phyloP scores from a whole-genome alignment of 2,888 invertebrate species.

The Frankliniella fusca region DNA sequence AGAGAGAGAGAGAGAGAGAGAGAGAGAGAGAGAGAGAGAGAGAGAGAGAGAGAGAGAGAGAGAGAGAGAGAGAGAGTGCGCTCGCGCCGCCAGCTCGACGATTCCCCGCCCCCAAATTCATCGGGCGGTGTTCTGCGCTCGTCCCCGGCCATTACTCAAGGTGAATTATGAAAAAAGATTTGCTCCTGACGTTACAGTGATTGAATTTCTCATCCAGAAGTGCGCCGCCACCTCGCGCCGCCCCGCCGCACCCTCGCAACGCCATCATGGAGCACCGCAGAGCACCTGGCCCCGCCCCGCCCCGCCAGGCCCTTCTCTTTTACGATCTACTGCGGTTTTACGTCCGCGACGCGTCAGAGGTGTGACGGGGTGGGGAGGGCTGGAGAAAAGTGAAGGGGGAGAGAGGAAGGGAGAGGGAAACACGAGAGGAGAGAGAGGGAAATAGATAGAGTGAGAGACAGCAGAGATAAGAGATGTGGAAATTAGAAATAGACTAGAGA shows the following conservation, averaged over 20 bases:
- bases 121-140: not conserved
- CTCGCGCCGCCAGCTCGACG: no score
- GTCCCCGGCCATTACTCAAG: not conserved
- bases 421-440: no score
- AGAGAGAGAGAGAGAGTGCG: no score
- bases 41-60: no score
- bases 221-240: not conserved
- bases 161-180: constrained; percentile 19
- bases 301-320: not conserved
- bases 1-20: no score
- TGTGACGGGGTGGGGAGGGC: no score
- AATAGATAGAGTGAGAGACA: no score
- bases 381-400: no score
- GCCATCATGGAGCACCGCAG: not conserved
- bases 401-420: no score
- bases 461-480: no score
- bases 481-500: no score
- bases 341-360: not conserved
- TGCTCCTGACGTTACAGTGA: not conserved
- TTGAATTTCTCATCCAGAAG: constrained; percentile 5
- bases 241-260: not conserved
- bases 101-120: not conserved
- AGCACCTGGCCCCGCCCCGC: not conserved
- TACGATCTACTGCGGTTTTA: not conserved
- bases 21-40: no score